Conservation (phyloP, 1,140 invertebrate genomes). For the Meloidogyne exigua region DNA sequence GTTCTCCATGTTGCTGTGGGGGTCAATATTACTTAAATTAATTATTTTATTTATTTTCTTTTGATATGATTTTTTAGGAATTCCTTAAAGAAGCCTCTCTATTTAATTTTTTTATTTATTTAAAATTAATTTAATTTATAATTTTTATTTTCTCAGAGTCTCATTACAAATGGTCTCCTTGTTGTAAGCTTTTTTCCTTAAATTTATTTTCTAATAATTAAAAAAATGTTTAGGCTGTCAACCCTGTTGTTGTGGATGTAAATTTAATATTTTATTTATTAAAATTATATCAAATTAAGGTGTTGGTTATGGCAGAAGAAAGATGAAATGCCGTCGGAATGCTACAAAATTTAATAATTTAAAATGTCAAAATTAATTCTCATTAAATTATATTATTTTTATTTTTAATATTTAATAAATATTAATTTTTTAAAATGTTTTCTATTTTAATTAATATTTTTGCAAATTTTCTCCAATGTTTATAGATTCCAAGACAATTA, state of each 20-base stretch:
- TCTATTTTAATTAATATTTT: no score
- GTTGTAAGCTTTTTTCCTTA: not conserved
- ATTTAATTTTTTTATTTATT: not conserved
- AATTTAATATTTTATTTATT: not conserved
- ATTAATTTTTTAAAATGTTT: no score
- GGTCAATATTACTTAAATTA: not conserved
- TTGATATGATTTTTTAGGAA: no score
- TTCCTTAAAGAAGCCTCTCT: not conserved
- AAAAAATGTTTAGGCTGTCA: not conserved
- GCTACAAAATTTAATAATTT: not conserved
- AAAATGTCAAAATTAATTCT: not conserved
- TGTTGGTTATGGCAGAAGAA: not conserved
- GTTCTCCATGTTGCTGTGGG: constrained; percentile 4
- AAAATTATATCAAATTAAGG: not conserved
- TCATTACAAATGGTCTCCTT: constrained; percentile 1
- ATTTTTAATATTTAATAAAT: not conserved
- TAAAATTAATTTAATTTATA: not conserved
- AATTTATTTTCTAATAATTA: not conserved
- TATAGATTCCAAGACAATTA: no score
- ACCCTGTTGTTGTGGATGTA: constrained; percentile 19
- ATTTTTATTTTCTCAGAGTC: not conserved
- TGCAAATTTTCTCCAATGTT: no score
- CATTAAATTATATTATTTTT: not conserved
- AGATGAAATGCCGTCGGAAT: not conserved
- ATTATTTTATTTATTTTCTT: constrained; percentile 1